Base-by-base conservation (phyloP, 1,140 invertebrate species). In the Aphaenogaster ashmeadi region DNA sequence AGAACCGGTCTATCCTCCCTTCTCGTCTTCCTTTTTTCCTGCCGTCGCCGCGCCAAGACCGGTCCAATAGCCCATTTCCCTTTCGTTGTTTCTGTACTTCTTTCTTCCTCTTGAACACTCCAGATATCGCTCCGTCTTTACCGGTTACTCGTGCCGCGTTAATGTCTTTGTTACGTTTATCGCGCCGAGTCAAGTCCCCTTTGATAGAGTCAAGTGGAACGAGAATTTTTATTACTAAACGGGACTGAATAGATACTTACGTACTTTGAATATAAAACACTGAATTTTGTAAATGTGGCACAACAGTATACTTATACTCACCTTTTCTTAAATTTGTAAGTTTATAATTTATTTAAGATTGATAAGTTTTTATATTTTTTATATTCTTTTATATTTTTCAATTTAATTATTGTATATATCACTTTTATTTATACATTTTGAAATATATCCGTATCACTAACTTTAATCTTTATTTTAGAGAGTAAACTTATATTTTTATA, bases 1-100 rank as follows among this genome's bases (percentile, higher is more conserved):
- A 89, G 89, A 86, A 91, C 91, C 90, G 92, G 91, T 89, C 87
- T 88, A 78, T 79, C 41, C 69, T 75, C 27, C 44, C 54, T 71
- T 33, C 15, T 77, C 18, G 21, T 78, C 54, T 21, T 84, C 78
- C 79, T 77, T 86, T 89, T 86, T 89, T 47, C 62, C 38, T 58
- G 7, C 21, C 62, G 3, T 44, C 50, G 64, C 21, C 41, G n/a
- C 47, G 64, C 47, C 64, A 64, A 60, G 77, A 91, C 89, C 77
- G 90, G 88, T 89, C 69, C 66, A 75, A 62, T 60, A 86, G 81
- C 72, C 64, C 72, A 81, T 85, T 91, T 89, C 81, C 84, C 89
- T 90, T 90, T 86, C 87, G 87, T 86, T 91, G n/a, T 67, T 72
- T 67, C 27, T 21, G 50, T 47, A 11, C 64, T 56, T 77, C 58